Evolutionary conservation across 2,113 vertebrate genomes (phyloP), one percentile per base, ranked within the genome.

Genomic region (Otocyon megalotis): DNA sequence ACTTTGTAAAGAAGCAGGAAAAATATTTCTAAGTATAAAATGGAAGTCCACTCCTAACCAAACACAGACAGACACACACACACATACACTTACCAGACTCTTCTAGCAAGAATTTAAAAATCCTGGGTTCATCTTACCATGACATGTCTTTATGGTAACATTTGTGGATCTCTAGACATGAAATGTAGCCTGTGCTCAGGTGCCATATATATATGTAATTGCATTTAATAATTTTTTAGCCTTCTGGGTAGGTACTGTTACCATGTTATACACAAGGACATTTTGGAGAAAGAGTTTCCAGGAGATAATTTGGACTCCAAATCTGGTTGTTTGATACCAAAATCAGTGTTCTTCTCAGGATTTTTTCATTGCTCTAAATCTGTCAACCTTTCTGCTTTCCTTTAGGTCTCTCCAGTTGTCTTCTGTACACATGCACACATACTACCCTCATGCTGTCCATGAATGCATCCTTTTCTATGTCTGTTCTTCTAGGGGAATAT

Each of bases 21-120:
- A 85, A 84, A 83, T 79, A 83, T 11, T 26, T 89, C 43, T 84
- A 76, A 7, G 3, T 50, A 10, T 95, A 87, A 50, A 83, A 79
- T 72, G 16, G n/a, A 83, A 79, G 62, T 35, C 43, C 22, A 35
- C 8, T 4, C 4, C 20, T 58, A 84, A 43, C 86, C 15, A 80
- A 28, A n/a, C 56, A 54, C 13, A 67, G 1, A 77, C 24, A 48
- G 14, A 69, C n/a, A 58, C 4, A 76, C 79, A 76, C 37, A 24
- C 43, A 86, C 50, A 35, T 30, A 84, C 26, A 92, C 28, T 19
- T 12, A 50, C 20, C 32, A n/a, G 12, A 69, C 17, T 4, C 30
- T 50, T 76, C 37, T 69, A 77, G 30, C 5, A 24, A 94, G 83
- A 79, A 88, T 88, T 87, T 17, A 19, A 14, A 74, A 74, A n/a